phyloP scores from a whole-genome alignment of 2,113 vertebrate genomes.

The Anas platyrhynchos region DNA sequence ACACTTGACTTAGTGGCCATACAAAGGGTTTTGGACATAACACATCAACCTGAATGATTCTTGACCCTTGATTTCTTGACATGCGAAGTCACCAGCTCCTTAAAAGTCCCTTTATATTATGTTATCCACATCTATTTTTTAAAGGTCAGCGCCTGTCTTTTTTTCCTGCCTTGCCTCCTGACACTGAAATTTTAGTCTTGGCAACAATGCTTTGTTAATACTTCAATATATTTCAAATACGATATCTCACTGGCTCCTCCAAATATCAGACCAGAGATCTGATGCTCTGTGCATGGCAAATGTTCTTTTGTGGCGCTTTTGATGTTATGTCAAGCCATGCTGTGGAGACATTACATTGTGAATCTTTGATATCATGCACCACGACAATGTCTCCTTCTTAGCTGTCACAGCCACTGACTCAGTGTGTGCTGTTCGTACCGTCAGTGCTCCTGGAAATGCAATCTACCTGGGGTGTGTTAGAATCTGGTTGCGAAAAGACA shows the following conservation, averaged over 20 bases:
- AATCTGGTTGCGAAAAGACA: slow-evolving; percentile 45
- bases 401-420: slow-evolving; percentile 54
- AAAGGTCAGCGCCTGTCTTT: neutral
- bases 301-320: slow-evolving; percentile 38
- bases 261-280: neutral
- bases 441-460: slow-evolving; percentile 1
- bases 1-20: neutral
- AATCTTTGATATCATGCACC: slow-evolving; percentile 32
- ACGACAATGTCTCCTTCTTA: slow-evolving; percentile 38
- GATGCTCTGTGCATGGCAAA: neutral
- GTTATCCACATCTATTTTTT: neutral
- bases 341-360: neutral
- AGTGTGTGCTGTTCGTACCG: neutral
- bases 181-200: neutral
- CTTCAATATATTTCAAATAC: neutral
- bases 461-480: slow-evolving; percentile 34
- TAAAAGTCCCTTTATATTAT: neutral
- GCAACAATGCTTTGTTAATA: neutral
- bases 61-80: neutral
- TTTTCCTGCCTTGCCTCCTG: neutral
- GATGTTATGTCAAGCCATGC: slow-evolving; percentile 36
- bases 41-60: neutral
- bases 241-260: neutral
- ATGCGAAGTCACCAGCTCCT: neutral
- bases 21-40: neutral